phyloP scores from a whole-genome alignment of 2,888 invertebrate genomes.

The Parnassius glacialis region DNA sequence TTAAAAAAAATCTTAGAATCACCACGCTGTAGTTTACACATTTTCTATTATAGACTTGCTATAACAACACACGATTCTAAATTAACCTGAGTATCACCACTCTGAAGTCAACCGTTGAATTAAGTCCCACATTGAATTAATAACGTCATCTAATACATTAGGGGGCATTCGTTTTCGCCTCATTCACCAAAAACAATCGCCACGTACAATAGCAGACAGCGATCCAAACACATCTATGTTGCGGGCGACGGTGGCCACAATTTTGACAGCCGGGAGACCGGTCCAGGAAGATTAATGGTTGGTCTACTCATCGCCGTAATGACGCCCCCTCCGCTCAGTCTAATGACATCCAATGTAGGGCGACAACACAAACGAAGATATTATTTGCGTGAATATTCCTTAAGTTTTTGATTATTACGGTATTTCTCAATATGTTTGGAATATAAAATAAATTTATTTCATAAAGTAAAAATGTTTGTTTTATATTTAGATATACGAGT shows the following conservation, averaged over 20 bases:
- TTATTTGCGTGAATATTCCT: slow-evolving; percentile 12
- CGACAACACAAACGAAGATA: slow-evolving; percentile 32
- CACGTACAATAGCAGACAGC: slow-evolving; percentile 38
- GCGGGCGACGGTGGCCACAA: slow-evolving; percentile 68
- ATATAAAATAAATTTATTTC: too few relatives aligned
- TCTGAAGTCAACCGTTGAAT: slow-evolving; percentile 23
- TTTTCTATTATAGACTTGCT: not conserved
- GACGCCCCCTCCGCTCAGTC: slow-evolving; percentile 71
- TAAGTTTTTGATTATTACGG: too few relatives aligned
- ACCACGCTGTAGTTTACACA: too few relatives aligned
- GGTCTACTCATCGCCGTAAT: slow-evolving; percentile 78
- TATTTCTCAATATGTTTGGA: too few relatives aligned
- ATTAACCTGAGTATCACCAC: slow-evolving; percentile 17
- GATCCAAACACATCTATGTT: slow-evolving; percentile 46
- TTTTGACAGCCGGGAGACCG: slow-evolving; percentile 77
- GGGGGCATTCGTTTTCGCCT: slow-evolving; percentile 35
- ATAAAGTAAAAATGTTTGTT: too few relatives aligned
- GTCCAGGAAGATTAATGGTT: slow-evolving; percentile 75
- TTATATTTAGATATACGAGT: too few relatives aligned
- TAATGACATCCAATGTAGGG: slow-evolving; percentile 75
- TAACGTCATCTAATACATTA: slow-evolving; percentile 30
- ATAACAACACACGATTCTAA: slow-evolving; percentile 5
- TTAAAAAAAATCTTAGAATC: too few relatives aligned
- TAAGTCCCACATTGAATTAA: slow-evolving; percentile 22
- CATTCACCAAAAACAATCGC: slow-evolving; percentile 45